Base-by-base conservation (phyloP, 2,888 invertebrate genomes). In the Choristoneura rosaceana region DNA sequence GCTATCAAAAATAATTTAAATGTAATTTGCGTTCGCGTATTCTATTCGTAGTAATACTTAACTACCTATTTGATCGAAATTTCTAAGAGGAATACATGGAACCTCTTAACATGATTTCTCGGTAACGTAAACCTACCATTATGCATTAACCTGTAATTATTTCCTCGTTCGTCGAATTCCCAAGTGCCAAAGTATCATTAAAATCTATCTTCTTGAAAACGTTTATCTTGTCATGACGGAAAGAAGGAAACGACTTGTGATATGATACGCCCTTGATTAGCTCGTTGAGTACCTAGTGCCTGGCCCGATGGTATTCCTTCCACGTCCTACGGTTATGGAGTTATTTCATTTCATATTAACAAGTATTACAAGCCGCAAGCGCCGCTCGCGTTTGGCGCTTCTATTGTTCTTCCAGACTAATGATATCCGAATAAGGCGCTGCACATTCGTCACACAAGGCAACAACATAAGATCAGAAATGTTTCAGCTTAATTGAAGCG, bases 171-270 rank as follows among this genome's bases (percentile, higher is more conserved):
- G 71, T 71, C 58, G 69, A 55, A 69, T 63, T 63, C 47, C 62
- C 71, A 59, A 67, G 62, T 67, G 71, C 71, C 68, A 59, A 67
- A 63, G 68, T 45, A 62, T 71, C 61, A 41, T 71, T 71, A 58
- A 68, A 68, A 63, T 55, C 63, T 71, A 64, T 64, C 64, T 64
- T 71, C 71, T 71, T 71, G 71, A 63, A 71, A 68, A 45, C 67
- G 68, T 58, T 71, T 71, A 71, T 68, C 71, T 10, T 68, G 67
- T 68, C 68, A 71, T 62, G 55, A 58, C 64, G 64, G 64, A 64
- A 64, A 71, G 58, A 41, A 55, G 71, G 71, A 71, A 71, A 45
- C 47, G 14, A 25, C 61, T 62, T 17, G 34, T 45, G 38, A 64
- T 70, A 47, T 43, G 34, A 63, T 58, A 38, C 15, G 25, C 8